These are phyloP conservation scores for Troides helena DNA, from an alignment of 2,888 invertebrate species.

Conservation along the genomic window DNA sequence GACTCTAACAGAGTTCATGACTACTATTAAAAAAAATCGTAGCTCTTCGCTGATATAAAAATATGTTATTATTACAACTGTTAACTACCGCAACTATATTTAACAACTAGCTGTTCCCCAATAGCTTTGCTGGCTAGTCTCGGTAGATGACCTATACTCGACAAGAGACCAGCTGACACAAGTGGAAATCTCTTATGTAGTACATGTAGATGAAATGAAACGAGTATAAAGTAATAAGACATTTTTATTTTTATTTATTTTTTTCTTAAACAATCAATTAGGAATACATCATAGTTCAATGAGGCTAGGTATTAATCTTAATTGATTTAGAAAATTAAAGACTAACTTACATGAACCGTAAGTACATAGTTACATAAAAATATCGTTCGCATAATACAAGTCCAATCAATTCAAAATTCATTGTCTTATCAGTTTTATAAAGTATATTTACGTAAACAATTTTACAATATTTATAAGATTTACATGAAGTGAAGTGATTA, in stretches of 20 bases:
- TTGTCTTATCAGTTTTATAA: background rate
- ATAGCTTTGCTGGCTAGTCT: too few relatives aligned
- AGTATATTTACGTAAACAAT: background rate
- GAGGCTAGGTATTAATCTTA: background rate
- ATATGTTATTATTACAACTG: too few relatives aligned
- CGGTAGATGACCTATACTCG: too few relatives aligned
- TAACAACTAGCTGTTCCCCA: too few relatives aligned
- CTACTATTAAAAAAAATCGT: too few relatives aligned
- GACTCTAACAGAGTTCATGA: too few relatives aligned
- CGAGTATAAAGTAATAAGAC: background rate
- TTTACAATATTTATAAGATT: background rate
- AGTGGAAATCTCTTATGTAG: too few relatives aligned
- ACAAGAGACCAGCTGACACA: too few relatives aligned
- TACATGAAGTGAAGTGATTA: background rate
- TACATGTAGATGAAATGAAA: background rate
- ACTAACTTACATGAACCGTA: background rate
- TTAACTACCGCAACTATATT: too few relatives aligned
- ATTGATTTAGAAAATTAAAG: background rate
- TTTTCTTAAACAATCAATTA: background rate
- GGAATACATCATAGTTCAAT: background rate
- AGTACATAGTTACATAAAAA: background rate
- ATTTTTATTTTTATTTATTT: background rate
- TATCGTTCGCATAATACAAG: background rate
- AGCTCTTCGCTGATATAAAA: too few relatives aligned
- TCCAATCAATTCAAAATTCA: background rate